Evolutionary conservation across 2,797 vertebrate genomes (phyloP).

Genomic region (Pantherophis vulpinus): DNA sequence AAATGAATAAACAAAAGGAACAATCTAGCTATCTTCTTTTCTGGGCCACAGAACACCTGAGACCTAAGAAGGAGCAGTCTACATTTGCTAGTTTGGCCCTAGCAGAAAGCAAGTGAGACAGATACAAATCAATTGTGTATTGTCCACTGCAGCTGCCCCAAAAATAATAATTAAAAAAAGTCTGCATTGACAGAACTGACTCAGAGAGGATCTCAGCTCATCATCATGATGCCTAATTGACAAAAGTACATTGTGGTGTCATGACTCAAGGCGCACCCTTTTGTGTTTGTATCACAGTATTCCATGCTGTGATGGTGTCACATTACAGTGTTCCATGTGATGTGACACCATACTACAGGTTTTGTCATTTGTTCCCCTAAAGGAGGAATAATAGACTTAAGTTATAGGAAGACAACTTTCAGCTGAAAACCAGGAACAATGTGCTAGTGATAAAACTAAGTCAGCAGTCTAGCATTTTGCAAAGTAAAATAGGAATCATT

Average conservation of each 20-base stretch:
- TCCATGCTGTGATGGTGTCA: background rate
- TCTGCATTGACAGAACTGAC: background rate
- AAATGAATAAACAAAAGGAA: background rate
- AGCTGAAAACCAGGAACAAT: background rate
- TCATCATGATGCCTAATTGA: background rate
- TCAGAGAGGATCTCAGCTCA: background rate
- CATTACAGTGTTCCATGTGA: background rate
- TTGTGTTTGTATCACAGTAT: background rate
- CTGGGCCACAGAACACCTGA: background rate
- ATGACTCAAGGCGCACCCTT: background rate
- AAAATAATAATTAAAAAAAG: background rate
- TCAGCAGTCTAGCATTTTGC: background rate
- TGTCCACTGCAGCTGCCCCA: background rate
- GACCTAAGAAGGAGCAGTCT: background rate
- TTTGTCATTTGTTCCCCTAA: background rate
- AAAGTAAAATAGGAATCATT: background rate
- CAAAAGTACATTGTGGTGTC: background rate
- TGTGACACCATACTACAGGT: background rate
- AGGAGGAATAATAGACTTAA: background rate
- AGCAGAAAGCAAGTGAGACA: background rate
- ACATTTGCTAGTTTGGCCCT: background rate
- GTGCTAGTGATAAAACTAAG: background rate
- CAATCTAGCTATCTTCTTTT: background rate
- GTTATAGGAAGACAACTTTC: background rate
- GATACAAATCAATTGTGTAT: background rate